These are phyloP conservation scores for Coelopa frigida DNA, from an alignment of 1,140 invertebrate genomes.

Conservation along the genomic window DNA sequence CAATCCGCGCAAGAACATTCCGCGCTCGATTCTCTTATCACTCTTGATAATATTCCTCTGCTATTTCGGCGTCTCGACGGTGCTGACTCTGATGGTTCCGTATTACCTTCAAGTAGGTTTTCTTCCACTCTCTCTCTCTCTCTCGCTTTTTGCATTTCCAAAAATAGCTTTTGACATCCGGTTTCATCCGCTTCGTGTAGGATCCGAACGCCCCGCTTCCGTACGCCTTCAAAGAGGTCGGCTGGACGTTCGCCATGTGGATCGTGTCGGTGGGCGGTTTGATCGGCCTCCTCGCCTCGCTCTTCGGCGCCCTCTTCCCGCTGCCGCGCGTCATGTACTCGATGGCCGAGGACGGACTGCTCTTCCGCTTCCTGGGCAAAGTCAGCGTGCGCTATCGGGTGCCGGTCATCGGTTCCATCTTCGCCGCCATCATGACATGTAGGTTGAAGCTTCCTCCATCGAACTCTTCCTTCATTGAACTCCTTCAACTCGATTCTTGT, in stretches of 20 bases:
- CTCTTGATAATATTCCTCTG: slow-evolving; percentile 73
- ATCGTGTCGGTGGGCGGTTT: slow-evolving; percentile 71
- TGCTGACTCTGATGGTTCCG: slow-evolving; percentile 76
- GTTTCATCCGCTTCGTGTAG: slow-evolving; percentile 30
- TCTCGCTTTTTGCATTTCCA: slow-evolving; percentile 1
- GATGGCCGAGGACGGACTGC: slow-evolving; percentile 76
- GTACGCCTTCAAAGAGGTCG: slow-evolving; percentile 60
- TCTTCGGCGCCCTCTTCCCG: slow-evolving; percentile 79
- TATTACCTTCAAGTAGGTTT: slow-evolving; percentile 69
- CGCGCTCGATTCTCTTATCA: slow-evolving; percentile 74
- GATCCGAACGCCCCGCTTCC: slow-evolving; percentile 64
- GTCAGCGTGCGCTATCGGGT: slow-evolving; percentile 56
- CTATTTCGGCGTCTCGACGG: slow-evolving; percentile 76
- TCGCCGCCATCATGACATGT: slow-evolving; percentile 70
- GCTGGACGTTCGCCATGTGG: slow-evolving; percentile 62
- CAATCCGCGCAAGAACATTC: slow-evolving; percentile 80
- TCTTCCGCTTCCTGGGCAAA: slow-evolving; percentile 66
- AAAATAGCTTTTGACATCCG: neutral
- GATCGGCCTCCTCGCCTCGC: slow-evolving; percentile 63
- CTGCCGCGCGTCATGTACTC: slow-evolving; percentile 78
- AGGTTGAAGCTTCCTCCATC: neutral
- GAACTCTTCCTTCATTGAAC: neutral
- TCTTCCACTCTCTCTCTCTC: slow-evolving; percentile 7
- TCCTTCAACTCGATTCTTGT: slow-evolving; percentile 2
- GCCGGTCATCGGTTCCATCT: slow-evolving; percentile 70